phyloP scores from a whole-genome alignment of 1,140 invertebrate genomes.

The Batillaria attramentaria region DNA sequence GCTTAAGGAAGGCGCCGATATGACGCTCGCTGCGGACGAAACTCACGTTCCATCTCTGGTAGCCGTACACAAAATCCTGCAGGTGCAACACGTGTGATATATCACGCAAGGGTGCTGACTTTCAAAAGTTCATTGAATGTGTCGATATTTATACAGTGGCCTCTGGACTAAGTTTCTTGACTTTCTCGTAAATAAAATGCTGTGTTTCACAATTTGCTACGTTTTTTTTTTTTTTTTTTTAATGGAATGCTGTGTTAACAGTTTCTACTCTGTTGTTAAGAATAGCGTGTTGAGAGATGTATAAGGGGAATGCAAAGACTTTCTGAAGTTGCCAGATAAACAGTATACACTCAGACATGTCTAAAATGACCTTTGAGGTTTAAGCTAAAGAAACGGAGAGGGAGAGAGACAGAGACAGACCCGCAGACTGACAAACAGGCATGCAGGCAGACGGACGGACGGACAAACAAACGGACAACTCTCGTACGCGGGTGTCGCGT shows the following conservation, averaged over 20 bases:
- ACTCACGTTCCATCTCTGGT: conserved; percentile 90
- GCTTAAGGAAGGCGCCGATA: conserved; percentile 86
- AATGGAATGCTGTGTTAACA: too few species aligned
- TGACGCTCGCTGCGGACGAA: conserved; percentile 86
- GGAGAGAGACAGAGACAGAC: background rate
- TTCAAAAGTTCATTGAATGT: too few species aligned
- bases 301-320: too few species aligned
- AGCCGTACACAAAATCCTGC: conserved; percentile 85
- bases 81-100: background rate
- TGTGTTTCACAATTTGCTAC: too few species aligned
- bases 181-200: too few species aligned
- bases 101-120: background rate
- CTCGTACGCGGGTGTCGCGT: background rate
- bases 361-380: background rate
- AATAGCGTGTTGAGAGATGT: too few species aligned
- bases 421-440: background rate
- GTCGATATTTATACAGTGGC: too few species aligned
- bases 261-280: too few species aligned
- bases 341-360: background rate
- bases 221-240: too few species aligned
- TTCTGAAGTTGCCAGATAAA: too few species aligned
- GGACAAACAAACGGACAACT: background rate
- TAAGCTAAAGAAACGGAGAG: background rate
- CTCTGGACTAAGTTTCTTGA: too few species aligned
- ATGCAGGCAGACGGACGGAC: background rate